Conservation (phyloP, 1,140 invertebrate genomes). For the Bombus waltoni region DNA sequence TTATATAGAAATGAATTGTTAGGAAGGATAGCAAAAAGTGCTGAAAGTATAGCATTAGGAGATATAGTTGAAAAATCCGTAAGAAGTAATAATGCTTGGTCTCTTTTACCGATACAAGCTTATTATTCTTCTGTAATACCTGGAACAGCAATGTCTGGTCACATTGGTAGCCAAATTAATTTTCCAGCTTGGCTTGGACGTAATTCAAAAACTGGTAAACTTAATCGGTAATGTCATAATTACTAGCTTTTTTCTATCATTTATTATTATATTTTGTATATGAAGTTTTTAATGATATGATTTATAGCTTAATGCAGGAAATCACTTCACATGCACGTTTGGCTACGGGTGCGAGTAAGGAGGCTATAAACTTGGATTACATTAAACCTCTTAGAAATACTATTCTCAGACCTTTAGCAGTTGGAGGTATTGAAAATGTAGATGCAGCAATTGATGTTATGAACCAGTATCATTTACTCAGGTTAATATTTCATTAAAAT, state of each 20-base stretch:
- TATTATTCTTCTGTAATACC: constrained; percentile 96
- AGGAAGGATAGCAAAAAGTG: constrained; percentile 88
- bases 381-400: constrained; percentile 87
- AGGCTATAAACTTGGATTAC: constrained; percentile 93
- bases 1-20: constrained; percentile 84
- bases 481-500: constrained; percentile 93
- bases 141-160: constrained; percentile 91
- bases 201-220: constrained; percentile 93
- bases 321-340: constrained; percentile 76
- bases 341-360: constrained; percentile 88
- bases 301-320: constrained; percentile 75
- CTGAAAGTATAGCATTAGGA: constrained; percentile 92
- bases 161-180: constrained; percentile 89
- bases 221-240: constrained; percentile 85
- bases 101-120: constrained; percentile 95
- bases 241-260: background rate
- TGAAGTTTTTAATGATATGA: constrained; percentile 36
- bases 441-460: constrained; percentile 89
- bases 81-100: constrained; percentile 91
- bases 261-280: background rate
- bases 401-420: constrained; percentile 89
- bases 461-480: constrained; percentile 91
- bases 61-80: constrained; percentile 94
- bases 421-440: constrained; percentile 88
- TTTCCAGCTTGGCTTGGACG: constrained; percentile 98